Conservation (phyloP, 2,797 vertebrate species). For the Carduelis carduelis region DNA sequence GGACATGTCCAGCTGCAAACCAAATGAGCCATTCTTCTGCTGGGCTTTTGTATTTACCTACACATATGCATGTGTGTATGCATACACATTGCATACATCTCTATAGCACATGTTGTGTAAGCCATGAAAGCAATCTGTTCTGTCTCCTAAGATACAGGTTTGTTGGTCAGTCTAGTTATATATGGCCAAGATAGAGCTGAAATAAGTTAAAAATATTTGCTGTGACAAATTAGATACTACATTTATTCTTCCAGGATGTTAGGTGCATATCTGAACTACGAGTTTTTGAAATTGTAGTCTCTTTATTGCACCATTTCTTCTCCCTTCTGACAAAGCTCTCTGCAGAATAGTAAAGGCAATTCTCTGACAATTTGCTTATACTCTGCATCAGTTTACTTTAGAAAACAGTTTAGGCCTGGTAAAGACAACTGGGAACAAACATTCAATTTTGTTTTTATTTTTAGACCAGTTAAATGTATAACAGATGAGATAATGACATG, state of each 20-base stretch:
- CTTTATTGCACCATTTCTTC: background rate
- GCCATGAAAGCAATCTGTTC: background rate
- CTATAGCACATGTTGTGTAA: background rate
- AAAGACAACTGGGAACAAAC: background rate
- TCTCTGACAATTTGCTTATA: background rate
- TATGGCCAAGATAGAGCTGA: background rate
- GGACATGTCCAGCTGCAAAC: background rate
- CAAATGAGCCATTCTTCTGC: background rate
- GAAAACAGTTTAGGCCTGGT: background rate
- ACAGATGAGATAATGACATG: slow-evolving; percentile 63
- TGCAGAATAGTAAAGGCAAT: background rate
- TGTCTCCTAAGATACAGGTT: background rate
- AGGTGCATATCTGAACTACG: background rate
- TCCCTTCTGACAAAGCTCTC: background rate
- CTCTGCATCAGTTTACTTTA: background rate
- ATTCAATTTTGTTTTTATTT: slow-evolving; percentile 55
- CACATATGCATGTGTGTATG: background rate
- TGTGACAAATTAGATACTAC: background rate
- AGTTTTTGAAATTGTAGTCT: background rate
- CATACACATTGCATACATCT: background rate
- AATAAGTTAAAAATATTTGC: background rate
- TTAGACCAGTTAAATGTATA: slow-evolving; percentile 55
- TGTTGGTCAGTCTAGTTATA: background rate
- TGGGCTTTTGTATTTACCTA: background rate
- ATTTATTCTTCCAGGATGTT: background rate